Base-by-base conservation (phyloP, 2,888 invertebrate genomes). In the Steinernema scapterisci region DNA sequence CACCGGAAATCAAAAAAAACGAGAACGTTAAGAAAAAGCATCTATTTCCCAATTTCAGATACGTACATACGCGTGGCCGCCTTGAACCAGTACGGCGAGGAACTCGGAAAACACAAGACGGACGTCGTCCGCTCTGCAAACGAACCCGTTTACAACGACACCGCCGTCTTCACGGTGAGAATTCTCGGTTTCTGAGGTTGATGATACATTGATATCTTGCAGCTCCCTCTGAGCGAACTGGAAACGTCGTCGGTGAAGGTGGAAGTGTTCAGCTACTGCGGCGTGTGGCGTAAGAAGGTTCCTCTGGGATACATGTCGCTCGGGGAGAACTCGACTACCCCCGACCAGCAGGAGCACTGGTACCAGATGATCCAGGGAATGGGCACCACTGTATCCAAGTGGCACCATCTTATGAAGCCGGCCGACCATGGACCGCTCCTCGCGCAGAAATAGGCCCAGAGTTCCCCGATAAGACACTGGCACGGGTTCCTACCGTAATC, bases 371-470 rank as follows among this genome's bases (percentile, higher is more conserved):
- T 84, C 70, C 79, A 83, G 78, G 82, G 82, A 23, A 79, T 80
- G 51, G 85, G 84, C 56, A 83, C 81, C 52, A 79, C 85, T n/a
- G 79, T 85, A 9, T 80, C 82, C 71, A 85, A 85, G 77, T 85
- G 85, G 85, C 85, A 85, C 71, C 75, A 76, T 43, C 16, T 77
- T 44, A 11, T 56, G 25, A 27, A 38, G 38, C 38, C 38, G 38
- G 38, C 38, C 38, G 38, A 38, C 38, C 38, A 38, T 9, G 38
- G 38, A 9, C 63, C 27, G 27, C 63, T 31, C 13, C 63, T 48
- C 48, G 48, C 13, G 19, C 16, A 27, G 31, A 31, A 63, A 27
- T 63, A 27, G 63, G 63, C 31, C 52, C 52, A n/a, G 48, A 48
- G 3, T 3, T 13, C 13, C 9, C 38, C 16, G 48, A 48, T 19